phyloP scores from a whole-genome alignment of 2,888 invertebrate genomes.

The Eupithecia subumbrata region DNA sequence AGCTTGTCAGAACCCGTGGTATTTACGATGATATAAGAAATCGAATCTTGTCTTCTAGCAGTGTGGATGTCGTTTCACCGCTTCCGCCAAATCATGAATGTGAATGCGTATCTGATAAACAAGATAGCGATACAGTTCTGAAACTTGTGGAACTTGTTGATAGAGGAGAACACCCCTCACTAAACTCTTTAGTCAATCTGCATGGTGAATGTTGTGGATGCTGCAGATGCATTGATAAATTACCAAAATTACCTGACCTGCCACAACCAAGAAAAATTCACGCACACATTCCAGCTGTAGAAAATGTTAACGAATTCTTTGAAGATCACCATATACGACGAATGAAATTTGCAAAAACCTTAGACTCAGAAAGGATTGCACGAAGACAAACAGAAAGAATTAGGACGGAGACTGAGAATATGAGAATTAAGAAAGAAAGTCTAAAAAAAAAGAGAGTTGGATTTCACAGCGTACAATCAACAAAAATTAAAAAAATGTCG shows the following conservation, averaged over 20 bases:
- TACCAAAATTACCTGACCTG: conserved; percentile 30
- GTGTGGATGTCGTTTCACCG: conserved; percentile 34
- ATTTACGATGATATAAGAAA: conserved; percentile 59
- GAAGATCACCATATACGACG: conserved; percentile 11
- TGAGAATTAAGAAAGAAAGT: neutral
- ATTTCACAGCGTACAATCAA: neutral
- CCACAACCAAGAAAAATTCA: conserved; percentile 41
- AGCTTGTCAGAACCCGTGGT: conserved; percentile 59
- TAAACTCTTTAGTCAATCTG: conserved; percentile 45
- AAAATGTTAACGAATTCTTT: conserved; percentile 41
- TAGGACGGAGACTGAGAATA: neutral
- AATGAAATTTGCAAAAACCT: conserved; percentile 5
- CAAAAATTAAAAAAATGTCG: conserved; percentile 39
- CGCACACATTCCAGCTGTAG: conserved; percentile 38
- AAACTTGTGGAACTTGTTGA: conserved; percentile 55
- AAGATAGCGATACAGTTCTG: conserved; percentile 45
- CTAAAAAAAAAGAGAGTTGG: neutral
- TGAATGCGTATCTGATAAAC: conserved; percentile 32
- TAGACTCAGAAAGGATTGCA: neutral
- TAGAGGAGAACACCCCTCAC: conserved; percentile 50
- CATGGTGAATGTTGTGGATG: conserved; percentile 56
- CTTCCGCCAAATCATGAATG: neutral
- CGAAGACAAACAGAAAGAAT: neutral
- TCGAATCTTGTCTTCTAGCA: conserved; percentile 52
- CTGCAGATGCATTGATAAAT: conserved; percentile 48